Percentiles rank a stretch among this genome's conserved stretches.
Conservation (phyloP, 2,113 vertebrate genomes). For the Carassius auratus region DNA sequence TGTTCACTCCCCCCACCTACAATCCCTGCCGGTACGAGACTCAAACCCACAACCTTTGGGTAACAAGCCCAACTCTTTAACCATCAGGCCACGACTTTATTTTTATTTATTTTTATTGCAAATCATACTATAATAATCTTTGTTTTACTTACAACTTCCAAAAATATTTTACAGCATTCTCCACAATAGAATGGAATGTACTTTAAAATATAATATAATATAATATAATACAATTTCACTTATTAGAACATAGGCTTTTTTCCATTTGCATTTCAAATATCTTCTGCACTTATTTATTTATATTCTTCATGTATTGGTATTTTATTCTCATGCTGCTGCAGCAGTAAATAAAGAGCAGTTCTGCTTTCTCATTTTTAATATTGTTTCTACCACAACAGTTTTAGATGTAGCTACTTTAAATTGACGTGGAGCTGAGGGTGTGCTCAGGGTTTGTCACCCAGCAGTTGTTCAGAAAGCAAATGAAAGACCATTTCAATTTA, state of each 20-base stretch:
- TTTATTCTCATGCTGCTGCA: background rate
- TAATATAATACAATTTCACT: too few species aligned
- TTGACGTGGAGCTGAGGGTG: background rate
- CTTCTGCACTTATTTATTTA: background rate
- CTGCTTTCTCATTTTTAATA: constrained; percentile 1
- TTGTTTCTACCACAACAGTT: background rate
- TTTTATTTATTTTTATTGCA: background rate
- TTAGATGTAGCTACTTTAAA: constrained; percentile 6
- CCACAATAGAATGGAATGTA: too few species aligned
- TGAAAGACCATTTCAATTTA: constrained; percentile 35
- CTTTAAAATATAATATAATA: too few species aligned
- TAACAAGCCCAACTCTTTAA: too few species aligned
- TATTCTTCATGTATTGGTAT: background rate
- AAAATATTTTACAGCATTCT: background rate
- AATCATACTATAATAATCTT: background rate
- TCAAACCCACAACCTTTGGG: too few species aligned
- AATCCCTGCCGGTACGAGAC: too few species aligned
- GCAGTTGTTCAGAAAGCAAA: constrained; percentile 34
- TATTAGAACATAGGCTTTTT: too few species aligned
- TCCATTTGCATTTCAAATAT: background rate
- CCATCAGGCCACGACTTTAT: too few species aligned
- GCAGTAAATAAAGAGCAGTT: background rate
- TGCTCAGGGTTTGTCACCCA: background rate
- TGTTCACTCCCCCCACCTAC: too few species aligned
- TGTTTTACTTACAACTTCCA: background rate